A percentile compares a stretch with the other conserved stretches of the same genome.
Evolutionary conservation across 92 coral and sea anemone species (phyloP).

Genomic region (Pocillopora grandis): DNA sequence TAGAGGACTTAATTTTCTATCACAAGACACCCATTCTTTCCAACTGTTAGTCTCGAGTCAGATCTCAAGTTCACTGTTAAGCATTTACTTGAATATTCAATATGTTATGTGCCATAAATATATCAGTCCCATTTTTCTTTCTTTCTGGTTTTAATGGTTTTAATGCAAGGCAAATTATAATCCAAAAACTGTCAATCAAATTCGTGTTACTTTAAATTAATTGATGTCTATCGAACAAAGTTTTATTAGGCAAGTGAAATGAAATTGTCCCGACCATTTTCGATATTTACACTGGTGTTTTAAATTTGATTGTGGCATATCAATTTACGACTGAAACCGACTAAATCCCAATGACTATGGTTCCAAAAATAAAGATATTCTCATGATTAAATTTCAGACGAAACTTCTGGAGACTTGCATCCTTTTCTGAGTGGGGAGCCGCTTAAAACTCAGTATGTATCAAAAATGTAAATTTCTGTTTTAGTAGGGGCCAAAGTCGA

Average conservation of each 20-base stretch:
- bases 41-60: not conserved
- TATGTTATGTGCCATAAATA: not conserved
- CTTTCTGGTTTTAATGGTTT: not conserved
- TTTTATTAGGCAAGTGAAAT: no score
- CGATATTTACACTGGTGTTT: not conserved
- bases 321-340: no score
- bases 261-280: no score
- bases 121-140: not conserved
- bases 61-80: not conserved
- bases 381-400: no score
- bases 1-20: not conserved
- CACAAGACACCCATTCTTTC: not conserved
- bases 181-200: constrained; percentile 16
- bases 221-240: constrained; percentile 1
- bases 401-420: no score
- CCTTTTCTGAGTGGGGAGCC: no score
- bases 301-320: not conserved
- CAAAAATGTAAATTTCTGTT: no score
- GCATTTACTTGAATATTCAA: not conserved
- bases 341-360: no score
- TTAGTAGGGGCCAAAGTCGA: no score
- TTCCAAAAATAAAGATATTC: no score
- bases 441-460: no score
- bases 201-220: not conserved
- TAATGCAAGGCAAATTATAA: constrained; percentile 21